Percentiles rank a stretch among this genome's conserved stretches.
phyloP scores from a whole-genome alignment of 2,888 invertebrate species.

The Sesia apiformis region DNA sequence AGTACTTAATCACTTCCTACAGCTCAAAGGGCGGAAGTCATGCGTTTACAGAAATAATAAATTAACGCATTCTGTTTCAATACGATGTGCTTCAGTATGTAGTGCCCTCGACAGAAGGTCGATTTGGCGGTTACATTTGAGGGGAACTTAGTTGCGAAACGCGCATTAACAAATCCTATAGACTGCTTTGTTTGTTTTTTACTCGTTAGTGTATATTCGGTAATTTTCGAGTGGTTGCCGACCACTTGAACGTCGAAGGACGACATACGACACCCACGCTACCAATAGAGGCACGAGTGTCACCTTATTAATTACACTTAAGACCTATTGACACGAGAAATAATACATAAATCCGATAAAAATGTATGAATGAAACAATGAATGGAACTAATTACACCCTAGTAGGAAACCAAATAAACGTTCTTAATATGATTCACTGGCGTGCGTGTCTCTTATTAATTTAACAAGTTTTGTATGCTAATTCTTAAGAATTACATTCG shows the following conservation, averaged over 20 bases:
- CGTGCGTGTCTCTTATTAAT: conserved; percentile 1
- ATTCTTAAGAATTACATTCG: background rate
- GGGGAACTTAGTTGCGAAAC: conserved; percentile 48
- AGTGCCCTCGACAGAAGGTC: conserved; percentile 61
- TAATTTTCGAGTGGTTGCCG: conserved; percentile 56
- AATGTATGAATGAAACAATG: background rate
- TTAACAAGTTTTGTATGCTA: background rate
- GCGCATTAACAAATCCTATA: conserved; percentile 37
- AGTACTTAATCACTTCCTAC: conserved; percentile 69
- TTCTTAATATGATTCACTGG: conserved; percentile 17
- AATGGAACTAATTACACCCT: conserved; percentile 10
- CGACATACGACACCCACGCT: conserved; percentile 13
- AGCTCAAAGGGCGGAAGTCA: conserved; percentile 67
- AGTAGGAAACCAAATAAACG: conserved; percentile 14
- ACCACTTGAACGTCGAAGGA: conserved; percentile 50
- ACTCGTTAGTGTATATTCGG: conserved; percentile 45
- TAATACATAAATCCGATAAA: background rate
- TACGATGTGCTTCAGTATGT: conserved; percentile 31
- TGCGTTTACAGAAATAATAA: conserved; percentile 62
- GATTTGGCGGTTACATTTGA: conserved; percentile 40
- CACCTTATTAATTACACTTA: background rate
- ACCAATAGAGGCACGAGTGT: background rate
- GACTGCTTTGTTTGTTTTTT: conserved; percentile 36
- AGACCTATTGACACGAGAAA: background rate
- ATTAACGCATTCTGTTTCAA: conserved; percentile 56